phyloP scores from a whole-genome alignment of 2,888 invertebrate genomes.

The Heliconius charithonia region DNA sequence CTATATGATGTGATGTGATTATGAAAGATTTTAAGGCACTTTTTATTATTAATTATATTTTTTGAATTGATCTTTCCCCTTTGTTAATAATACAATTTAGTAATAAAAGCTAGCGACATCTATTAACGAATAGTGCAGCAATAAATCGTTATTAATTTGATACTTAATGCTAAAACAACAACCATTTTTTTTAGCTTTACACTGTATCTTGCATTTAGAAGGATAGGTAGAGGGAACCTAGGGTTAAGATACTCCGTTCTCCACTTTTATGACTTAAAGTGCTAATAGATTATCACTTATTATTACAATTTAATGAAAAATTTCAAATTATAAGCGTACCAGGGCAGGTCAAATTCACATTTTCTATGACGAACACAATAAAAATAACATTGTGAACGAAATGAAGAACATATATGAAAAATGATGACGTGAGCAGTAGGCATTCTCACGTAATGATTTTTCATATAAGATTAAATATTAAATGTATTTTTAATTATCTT shows the following conservation, averaged over 20 bases:
- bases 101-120: constrained; percentile 55
- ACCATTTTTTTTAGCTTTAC: too few relatives aligned
- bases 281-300: too few relatives aligned
- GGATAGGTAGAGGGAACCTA: too few relatives aligned
- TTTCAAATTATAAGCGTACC: too few relatives aligned
- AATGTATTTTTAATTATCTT: not conserved
- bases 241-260: too few relatives aligned
- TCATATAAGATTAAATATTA: not conserved
- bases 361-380: too few relatives aligned
- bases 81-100: not conserved
- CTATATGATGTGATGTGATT: not conserved
- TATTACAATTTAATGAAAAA: too few relatives aligned
- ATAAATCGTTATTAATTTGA: not conserved
- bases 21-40: not conserved
- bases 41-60: not conserved
- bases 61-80: not conserved
- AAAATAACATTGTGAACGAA: not conserved
- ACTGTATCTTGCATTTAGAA: too few relatives aligned
- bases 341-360: too few relatives aligned
- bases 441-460: not conserved
- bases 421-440: too few relatives aligned
- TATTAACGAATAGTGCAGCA: constrained; percentile 54
- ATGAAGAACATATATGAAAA: too few relatives aligned
- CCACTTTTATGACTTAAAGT: too few relatives aligned
- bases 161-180: not conserved